phyloP scores from a whole-genome alignment of 2,113 vertebrate genomes.

The Corythoichthys haematopterus region DNA sequence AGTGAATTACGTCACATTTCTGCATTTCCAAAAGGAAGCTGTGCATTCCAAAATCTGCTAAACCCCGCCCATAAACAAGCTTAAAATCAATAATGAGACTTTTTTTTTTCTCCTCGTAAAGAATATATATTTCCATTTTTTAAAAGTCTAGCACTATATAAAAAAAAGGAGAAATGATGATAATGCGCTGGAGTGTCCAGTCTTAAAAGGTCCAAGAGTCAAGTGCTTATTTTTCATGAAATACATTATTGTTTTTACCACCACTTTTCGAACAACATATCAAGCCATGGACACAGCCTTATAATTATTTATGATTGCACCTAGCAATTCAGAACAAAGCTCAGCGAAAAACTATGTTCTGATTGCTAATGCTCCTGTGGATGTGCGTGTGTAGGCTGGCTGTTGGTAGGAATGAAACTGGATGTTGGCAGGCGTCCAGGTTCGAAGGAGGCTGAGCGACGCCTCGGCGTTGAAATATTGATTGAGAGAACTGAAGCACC shows the following conservation, averaged over 20 bases:
- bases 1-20: no score
- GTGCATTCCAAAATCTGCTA: no score
- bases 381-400: conserved; percentile 49
- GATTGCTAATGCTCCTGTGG: conserved; percentile 20
- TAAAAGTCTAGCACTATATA: no score
- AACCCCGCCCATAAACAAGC: no score
- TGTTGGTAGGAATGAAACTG: conserved; percentile 36
- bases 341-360: conserved; percentile 10
- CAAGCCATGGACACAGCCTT: background rate
- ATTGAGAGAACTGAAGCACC: conserved; percentile 51
- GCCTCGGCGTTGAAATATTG: conserved; percentile 66
- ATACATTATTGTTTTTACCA: background rate
- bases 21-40: no score
- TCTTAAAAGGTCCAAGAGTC: no score
- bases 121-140: no score
- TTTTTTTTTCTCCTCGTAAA: no score
- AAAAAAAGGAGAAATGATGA: no score
- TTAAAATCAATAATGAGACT: no score
- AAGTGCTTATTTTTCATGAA: no score
- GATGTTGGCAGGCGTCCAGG: conserved; percentile 63
- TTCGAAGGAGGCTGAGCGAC: conserved; percentile 56
- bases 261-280: background rate
- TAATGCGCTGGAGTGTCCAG: no score
- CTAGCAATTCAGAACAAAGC: conserved; percentile 42
- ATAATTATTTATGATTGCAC: conserved; percentile 32